Conservation (phyloP, 1,140 invertebrate genomes). For the Neocloeon triangulifer region DNA sequence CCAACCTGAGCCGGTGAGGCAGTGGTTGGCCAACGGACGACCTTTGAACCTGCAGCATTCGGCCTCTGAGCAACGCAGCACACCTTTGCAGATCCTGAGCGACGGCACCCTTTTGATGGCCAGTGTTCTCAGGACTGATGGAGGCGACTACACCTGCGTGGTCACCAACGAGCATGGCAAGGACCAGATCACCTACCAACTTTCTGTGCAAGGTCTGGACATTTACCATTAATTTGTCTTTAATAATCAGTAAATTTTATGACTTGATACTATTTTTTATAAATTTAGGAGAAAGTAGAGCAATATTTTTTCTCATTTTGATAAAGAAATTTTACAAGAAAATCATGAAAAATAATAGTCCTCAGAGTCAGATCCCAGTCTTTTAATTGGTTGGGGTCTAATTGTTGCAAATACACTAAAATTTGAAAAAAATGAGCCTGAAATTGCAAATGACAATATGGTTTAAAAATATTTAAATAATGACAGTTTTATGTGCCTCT, state of each 20-base stretch:
- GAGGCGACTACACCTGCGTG: conserved; percentile 18
- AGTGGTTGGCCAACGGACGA: conserved; percentile 14
- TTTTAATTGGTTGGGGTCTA: too few species aligned
- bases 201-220: conserved; percentile 28
- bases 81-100: conserved; percentile 4
- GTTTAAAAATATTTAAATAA: not conserved
- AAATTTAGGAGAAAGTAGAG: too few species aligned
- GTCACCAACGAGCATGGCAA: conserved; percentile 18
- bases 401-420: too few species aligned
- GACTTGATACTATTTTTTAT: too few species aligned
- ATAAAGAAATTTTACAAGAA: too few species aligned
- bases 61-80: conserved; percentile 7
- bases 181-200: conserved; percentile 21
- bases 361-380: too few species aligned
- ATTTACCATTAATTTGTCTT: too few species aligned
- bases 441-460: not conserved
- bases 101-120: conserved; percentile 11
- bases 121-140: conserved; percentile 10
- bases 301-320: too few species aligned
- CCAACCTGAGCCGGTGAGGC: conserved; percentile 19
- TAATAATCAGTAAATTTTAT: too few species aligned
- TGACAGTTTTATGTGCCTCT: not conserved
- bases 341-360: too few species aligned
- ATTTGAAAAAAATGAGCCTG: too few species aligned
- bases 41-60: conserved; percentile 7